Conservation (phyloP, 2,113 vertebrate genomes). For the Triplophysa dalaica region DNA sequence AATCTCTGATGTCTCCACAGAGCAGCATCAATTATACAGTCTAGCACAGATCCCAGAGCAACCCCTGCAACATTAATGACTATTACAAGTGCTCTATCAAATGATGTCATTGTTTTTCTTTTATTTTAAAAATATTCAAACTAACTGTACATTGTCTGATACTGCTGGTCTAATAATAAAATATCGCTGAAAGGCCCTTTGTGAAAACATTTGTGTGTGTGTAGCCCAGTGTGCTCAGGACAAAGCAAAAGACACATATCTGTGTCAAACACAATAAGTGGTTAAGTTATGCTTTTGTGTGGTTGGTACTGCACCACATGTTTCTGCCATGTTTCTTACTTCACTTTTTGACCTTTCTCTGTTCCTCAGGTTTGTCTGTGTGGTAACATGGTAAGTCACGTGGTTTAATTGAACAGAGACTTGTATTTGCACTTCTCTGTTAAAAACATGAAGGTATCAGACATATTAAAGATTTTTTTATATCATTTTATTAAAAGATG, state of each 20-base stretch:
- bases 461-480: too few species aligned
- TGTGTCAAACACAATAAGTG: not conserved
- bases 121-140: too few species aligned
- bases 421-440: not conserved
- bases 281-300: not conserved
- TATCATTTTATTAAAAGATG: too few species aligned
- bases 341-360: not conserved
- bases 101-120: too few species aligned
- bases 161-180: too few species aligned
- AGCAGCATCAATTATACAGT: slow-evolving; percentile 7
- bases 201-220: too few species aligned
- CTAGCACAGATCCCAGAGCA: slow-evolving; percentile 14
- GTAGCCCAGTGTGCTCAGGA: too few species aligned
- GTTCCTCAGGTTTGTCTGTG: not conserved
- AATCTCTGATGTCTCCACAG: slow-evolving; percentile 28
- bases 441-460: not conserved
- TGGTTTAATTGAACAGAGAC: not conserved
- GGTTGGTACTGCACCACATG: not conserved
- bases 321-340: not conserved
- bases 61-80: not conserved
- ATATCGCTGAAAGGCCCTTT: too few species aligned
- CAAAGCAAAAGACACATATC: too few species aligned
- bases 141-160: too few species aligned
- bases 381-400: not conserved
- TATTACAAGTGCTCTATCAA: too few species aligned